phyloP scores from a whole-genome alignment of 2,113 vertebrate species.

The Pangasianodon gigas region DNA sequence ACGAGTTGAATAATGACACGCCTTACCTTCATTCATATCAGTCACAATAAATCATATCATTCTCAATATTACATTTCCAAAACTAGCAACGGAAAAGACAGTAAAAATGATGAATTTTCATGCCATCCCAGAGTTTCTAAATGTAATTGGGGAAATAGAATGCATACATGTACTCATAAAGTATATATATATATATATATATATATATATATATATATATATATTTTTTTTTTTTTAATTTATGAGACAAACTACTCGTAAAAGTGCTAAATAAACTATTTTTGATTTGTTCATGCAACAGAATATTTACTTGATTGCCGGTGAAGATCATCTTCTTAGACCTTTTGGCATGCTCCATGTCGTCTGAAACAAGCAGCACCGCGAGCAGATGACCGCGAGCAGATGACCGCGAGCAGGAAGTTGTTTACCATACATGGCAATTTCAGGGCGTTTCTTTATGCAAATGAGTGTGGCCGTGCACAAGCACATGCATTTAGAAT shows the following conservation, averaged over 20 bases:
- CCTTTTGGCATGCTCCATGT: neutral
- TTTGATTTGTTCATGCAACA: neutral
- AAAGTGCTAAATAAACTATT: neutral
- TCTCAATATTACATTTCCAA: neutral
- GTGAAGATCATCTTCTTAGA: neutral
- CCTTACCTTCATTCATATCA: neutral
- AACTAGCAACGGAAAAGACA: neutral
- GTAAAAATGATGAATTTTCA: neutral
- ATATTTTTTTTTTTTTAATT: neutral
- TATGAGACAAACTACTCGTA: neutral
- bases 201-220: too few relatives aligned
- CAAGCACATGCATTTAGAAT: neutral
- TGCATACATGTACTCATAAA: neutral
- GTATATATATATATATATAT: too few relatives aligned
- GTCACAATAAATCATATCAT: neutral
- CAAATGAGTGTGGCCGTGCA: neutral
- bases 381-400: too few relatives aligned
- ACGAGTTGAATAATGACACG: neutral
- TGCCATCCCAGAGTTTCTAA: neutral
- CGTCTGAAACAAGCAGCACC: neutral
- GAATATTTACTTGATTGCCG: neutral
- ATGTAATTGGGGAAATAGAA: neutral
- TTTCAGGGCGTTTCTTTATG: neutral
- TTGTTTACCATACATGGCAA: neutral
- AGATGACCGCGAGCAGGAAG: neutral